phyloP scores from a whole-genome alignment of 2,797 vertebrate species.

The Cossypha polioptera region DNA sequence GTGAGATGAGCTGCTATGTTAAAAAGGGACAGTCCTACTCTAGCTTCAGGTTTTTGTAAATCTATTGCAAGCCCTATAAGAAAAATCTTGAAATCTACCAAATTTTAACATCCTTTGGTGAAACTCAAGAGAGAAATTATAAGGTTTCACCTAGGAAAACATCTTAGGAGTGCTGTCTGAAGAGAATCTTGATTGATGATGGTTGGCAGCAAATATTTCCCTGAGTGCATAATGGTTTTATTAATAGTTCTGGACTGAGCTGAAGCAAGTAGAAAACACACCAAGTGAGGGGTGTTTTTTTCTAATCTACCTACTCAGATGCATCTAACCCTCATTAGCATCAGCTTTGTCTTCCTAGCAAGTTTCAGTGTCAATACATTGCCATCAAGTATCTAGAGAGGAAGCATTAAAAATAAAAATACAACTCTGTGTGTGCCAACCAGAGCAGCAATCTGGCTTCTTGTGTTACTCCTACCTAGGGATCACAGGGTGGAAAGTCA shows the following conservation, averaged over 20 bases:
- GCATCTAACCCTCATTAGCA: neutral
- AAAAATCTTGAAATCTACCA: neutral
- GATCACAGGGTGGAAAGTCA: neutral
- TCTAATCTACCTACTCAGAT: neutral
- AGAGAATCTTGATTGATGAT: neutral
- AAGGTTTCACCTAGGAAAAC: constrained; percentile 3
- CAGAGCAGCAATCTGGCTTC: neutral
- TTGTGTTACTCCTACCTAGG: neutral
- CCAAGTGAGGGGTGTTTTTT: neutral
- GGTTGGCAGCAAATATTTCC: neutral
- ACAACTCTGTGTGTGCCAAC: neutral
- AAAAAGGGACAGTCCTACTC: neutral
- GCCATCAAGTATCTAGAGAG: neutral
- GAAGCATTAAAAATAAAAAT: neutral
- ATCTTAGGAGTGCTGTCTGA: neutral
- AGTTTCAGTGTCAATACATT: neutral
- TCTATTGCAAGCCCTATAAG: neutral
- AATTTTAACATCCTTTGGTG: neutral
- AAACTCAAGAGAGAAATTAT: neutral
- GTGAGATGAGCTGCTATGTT: neutral
- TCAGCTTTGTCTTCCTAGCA: neutral
- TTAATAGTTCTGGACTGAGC: neutral
- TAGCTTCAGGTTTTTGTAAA: neutral
- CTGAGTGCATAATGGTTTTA: neutral
- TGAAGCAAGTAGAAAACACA: neutral